Evolutionary conservation across 2,888 invertebrate species (phyloP).

Genomic region (Neria commutata): DNA sequence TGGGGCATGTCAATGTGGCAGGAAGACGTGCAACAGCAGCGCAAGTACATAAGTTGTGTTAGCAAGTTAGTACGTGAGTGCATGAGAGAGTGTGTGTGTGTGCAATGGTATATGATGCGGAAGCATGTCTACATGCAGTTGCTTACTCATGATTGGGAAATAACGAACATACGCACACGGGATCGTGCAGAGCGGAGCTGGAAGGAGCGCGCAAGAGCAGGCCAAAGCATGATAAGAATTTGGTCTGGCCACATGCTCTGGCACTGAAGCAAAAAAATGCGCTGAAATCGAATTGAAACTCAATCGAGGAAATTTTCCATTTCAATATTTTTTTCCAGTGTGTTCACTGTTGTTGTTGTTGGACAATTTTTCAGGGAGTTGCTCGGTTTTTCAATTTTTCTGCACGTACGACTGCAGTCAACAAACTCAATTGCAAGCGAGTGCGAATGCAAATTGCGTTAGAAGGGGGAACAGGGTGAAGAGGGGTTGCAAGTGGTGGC

Average conservation of each 20-base stretch:
- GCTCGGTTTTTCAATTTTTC: not conserved
- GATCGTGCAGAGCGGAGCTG: no score
- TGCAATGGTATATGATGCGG: no score
- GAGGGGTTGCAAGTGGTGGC: not conserved
- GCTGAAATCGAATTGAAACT: constrained; percentile 7
- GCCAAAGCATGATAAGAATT: no score
- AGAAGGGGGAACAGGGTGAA: not conserved
- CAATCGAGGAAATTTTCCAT: constrained; percentile 3
- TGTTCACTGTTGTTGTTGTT: not conserved
- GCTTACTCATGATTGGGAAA: no score
- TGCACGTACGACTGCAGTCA: not conserved
- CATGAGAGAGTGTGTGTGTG: no score
- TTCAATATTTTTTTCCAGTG: not conserved
- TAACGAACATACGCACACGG: no score
- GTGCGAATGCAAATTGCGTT: not conserved
- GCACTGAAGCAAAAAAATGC: not conserved
- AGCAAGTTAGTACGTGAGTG: no score
- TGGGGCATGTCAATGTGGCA: no score
- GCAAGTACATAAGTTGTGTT: no score
- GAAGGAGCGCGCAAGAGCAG: no score
- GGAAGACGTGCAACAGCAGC: constrained; percentile 10
- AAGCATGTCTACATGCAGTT: no score
- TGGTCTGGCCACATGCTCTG: constrained; percentile 16
- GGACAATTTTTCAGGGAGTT: not conserved
- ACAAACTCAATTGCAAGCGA: not conserved